Evolutionary conservation across 2,888 invertebrate species (phyloP), one percentile per base, ranked within the genome.

Genomic region (Agrypnus murinus): DNA sequence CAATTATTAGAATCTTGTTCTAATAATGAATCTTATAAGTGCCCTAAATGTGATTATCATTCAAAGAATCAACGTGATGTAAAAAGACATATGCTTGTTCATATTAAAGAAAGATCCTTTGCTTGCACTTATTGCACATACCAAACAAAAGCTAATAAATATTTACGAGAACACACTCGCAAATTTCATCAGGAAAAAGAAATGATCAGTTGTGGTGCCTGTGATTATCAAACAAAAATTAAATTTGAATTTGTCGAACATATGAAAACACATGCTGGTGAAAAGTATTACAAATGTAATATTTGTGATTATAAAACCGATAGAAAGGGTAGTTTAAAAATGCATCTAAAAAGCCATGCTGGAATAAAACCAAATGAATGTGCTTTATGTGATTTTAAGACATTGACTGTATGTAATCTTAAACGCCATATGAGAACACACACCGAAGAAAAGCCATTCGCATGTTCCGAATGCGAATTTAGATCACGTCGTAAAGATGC

Each of bases 221-320:
- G 46, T 46, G 8, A 46, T 5, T 46, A 46, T 8, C 14, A n/a
- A 17, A 19, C 46, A 6, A 15, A 10, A 1, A 10, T 10, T 10
- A 46, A 46, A 9, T 14, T 12, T 5, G n/a, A 14, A n/a, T n/a
- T 40, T 5, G 14, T 14, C 5, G 12, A 40, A 6, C 46, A 46
- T 15, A 9, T 46, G 46, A 46, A 46, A 17, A 46, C 19, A 1
- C 46, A 46, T 17, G 17, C 46, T 19, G 46, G 46, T 9, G 46
- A 46, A 7, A 46, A 46, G 10, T 9, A 6, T 3, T 46, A 14
- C 7, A 14, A 15, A 15, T 46, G 46, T 14, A 19, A 10, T 3
- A 6, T 46, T 1, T 46, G 46, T 7, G 4, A 9, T 14, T 14
- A 15, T 7, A 15, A 46, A 15, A 9, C 2, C 10, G 7, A 8